Evolutionary conservation across 2,888 invertebrate species (phyloP), one percentile per base, ranked within the genome.

Genomic region (Xestia xanthographa): DNA sequence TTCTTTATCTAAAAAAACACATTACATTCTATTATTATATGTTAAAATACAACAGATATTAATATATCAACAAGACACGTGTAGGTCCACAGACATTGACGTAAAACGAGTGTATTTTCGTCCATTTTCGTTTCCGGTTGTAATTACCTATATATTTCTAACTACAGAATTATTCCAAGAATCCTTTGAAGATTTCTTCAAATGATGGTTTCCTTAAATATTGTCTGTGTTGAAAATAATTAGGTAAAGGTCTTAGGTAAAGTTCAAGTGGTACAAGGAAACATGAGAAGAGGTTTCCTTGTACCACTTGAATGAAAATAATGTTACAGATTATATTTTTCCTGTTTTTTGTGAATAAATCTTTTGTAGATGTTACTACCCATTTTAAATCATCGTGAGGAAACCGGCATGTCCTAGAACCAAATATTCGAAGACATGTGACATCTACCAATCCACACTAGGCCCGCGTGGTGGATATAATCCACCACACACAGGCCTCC

Each of bases 41-140:
- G 9, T 73, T 73, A 29, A 74, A 74, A 56, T 41, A 45, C 14
- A 9, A 45, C 9, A 29, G 1, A 41, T 66, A 66, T 26, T n/a
- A n/a, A n/a, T 56, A 34, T 14, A 5, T 34, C 41, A 56, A 11
- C 41, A 65, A 43, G 5, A 38, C 56, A 50, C 43, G n/a, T 43
- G n/a, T 38, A 29, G 17, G 53, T 26, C 9, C 14, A 53, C 34
- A 67, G 66, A 71, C 11, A 50, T 66, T 74, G 63, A 67, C 53
- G 66, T 68, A 68, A 22, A 66, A 45, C 65, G 9, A 29, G 72
- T 29, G 26, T 83, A 72, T 69, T 80, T 66, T 53, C n/a, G 70
- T 74, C 14, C n/a, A 26, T 60, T 50, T 80, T 50, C 22, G 53
- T 65, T 72, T 69, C 62, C 62, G 43, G 53, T 17, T 45, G 12